Conservation (phyloP, 2,113 vertebrate genomes). For the Fulica atra region DNA sequence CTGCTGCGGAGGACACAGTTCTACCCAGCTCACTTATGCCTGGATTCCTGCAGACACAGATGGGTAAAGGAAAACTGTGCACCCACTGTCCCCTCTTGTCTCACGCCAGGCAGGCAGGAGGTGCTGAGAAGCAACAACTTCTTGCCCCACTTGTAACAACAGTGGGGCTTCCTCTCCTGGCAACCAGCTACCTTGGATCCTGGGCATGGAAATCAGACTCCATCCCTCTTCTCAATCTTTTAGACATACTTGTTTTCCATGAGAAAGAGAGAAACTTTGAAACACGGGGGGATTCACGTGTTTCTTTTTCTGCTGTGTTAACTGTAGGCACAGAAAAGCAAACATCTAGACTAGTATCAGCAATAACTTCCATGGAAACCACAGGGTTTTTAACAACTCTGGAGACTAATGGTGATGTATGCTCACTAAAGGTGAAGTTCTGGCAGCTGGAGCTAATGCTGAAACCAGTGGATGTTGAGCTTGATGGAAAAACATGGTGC, state of each 20-base stretch:
- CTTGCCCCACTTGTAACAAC: accelerated
- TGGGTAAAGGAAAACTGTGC: neutral
- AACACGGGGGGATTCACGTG: accelerated
- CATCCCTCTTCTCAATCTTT: neutral
- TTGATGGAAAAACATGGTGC: neutral
- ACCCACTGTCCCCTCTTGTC: accelerated
- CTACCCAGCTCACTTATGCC: neutral
- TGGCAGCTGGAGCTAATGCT: neutral
- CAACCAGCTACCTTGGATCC: neutral
- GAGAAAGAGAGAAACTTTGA: neutral
- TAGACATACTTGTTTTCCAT: neutral
- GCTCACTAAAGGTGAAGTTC: neutral
- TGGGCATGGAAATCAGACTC: neutral
- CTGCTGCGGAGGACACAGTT: accelerated
- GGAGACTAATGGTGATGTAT: neutral
- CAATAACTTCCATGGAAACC: neutral
- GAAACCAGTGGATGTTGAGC: neutral
- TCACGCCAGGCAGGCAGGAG: neutral
- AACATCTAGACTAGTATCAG: neutral
- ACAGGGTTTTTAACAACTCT: neutral
- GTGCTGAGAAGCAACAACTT: neutral
- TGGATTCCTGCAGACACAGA: accelerated
- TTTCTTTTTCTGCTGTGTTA: neutral
- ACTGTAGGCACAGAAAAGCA: neutral
- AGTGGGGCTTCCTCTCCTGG: neutral